Evolutionary conservation across 2,888 invertebrate genomes (phyloP).

Genomic region (Antheraea assamensis): DNA sequence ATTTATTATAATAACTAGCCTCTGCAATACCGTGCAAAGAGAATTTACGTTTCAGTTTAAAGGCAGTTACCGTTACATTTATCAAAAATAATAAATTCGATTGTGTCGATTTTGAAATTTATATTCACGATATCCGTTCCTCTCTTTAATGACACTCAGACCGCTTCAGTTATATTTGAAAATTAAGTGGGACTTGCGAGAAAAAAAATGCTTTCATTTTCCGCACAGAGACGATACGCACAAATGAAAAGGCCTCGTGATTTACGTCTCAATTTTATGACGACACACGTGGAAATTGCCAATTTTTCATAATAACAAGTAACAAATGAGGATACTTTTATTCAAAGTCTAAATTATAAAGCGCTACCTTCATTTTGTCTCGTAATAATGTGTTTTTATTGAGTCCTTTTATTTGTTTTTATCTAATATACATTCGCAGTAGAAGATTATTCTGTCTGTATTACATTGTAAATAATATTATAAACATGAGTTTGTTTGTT

Average conservation of each 20-base stretch:
- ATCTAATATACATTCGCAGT: background rate
- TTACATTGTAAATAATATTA: too few species aligned
- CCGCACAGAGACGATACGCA: constrained; percentile 63
- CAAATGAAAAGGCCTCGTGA: constrained; percentile 70
- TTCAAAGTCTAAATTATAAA: constrained; percentile 30
- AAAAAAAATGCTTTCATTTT: constrained; percentile 55
- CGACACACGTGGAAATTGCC: constrained; percentile 78
- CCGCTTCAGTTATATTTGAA: constrained; percentile 19
- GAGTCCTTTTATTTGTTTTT: constrained; percentile 24
- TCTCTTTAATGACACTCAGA: constrained; percentile 12
- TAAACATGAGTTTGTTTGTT: too few species aligned
- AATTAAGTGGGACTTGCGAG: constrained; percentile 34
- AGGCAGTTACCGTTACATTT: too few species aligned
- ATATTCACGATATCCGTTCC: background rate
- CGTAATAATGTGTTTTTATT: constrained; percentile 21
- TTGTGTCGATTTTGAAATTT: background rate
- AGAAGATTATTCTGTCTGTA: background rate
- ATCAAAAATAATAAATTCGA: background rate
- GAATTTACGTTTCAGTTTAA: background rate
- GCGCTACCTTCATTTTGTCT: constrained; percentile 25
- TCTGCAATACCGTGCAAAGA: background rate
- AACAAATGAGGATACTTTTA: constrained; percentile 44
- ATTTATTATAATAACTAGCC: too few species aligned
- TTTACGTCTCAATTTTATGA: constrained; percentile 76
- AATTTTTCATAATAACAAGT: constrained; percentile 75